A percentile compares a stretch with the other conserved stretches of the same genome.
phyloP scores from a whole-genome alignment of 2,888 invertebrate genomes.

The Drosophila yooni region DNA sequence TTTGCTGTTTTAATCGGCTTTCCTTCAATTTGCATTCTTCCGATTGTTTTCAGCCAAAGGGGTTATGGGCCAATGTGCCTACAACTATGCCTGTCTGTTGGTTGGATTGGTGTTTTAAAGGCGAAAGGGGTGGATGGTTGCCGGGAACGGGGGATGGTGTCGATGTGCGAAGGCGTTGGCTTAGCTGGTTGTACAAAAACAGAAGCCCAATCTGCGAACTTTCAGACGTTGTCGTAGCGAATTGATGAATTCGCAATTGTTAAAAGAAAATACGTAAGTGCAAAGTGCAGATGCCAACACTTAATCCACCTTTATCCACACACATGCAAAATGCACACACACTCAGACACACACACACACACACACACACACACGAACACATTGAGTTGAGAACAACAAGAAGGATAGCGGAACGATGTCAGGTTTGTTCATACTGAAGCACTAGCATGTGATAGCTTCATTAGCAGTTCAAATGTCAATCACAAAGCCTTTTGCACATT shows the following conservation, averaged over 20 bases:
- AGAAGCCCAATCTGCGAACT: slow-evolving; percentile 27
- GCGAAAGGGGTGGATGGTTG: neutral
- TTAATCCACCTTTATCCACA: neutral
- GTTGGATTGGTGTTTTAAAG: neutral
- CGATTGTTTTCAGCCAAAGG: slow-evolving; percentile 49
- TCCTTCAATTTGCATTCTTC: slow-evolving; percentile 66
- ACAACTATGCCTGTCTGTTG: slow-evolving; percentile 5
- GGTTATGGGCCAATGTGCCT: neutral
- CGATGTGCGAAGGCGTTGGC: neutral
- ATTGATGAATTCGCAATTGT: slow-evolving; percentile 55
- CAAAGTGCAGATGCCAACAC: slow-evolving; percentile 49
- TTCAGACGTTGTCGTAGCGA: slow-evolving; percentile 9
- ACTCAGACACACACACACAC: neutral
- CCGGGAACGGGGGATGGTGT: too few relatives aligned
- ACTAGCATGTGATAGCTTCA: slow-evolving; percentile 55
- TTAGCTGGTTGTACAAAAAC: slow-evolving; percentile 1
- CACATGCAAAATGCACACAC: neutral
- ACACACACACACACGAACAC: neutral
- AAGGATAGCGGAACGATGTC: slow-evolving; percentile 1
- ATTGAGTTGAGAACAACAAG: neutral
- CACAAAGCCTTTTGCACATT: slow-evolving; percentile 36
- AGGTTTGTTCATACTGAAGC: slow-evolving; percentile 23
- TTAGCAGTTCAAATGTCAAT: slow-evolving; percentile 65
- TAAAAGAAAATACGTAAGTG: slow-evolving; percentile 63
- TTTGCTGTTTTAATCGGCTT: slow-evolving; percentile 66